phyloP scores from a whole-genome alignment of 2,888 invertebrate species.

The Parasteatoda lunata region DNA sequence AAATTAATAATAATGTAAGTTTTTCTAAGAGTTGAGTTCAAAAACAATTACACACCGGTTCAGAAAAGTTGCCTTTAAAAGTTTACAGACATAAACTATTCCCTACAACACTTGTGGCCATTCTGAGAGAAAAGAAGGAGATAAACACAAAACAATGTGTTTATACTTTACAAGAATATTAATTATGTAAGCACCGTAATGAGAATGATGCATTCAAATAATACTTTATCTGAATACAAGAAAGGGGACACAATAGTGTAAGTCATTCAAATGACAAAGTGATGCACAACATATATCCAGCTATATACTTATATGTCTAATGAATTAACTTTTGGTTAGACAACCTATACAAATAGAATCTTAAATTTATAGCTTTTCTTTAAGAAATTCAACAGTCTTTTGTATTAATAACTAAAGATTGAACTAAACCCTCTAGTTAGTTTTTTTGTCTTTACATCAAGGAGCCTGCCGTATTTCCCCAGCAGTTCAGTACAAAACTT shows the following conservation, averaged over 20 bases:
- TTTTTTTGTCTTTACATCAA: no score
- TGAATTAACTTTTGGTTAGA: not conserved
- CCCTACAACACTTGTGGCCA: not conserved
- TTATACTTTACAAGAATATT: conserved; percentile 3
- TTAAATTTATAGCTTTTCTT: not conserved
- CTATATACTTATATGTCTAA: conserved; percentile 13
- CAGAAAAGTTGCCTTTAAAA: not conserved
- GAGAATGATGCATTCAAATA: conserved; percentile 5
- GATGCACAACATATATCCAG: conserved; percentile 23
- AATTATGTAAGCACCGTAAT: not conserved
- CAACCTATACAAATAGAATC: not conserved
- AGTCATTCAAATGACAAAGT: not conserved
- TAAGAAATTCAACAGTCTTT: not conserved
- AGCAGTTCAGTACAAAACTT: no score
- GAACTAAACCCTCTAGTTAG: no score
- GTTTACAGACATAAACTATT: not conserved
- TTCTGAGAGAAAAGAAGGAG: not conserved
- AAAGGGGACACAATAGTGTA: not conserved
- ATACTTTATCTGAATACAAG: not conserved
- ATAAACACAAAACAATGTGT: not conserved
- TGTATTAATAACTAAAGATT: no score
- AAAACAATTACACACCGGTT: not conserved
- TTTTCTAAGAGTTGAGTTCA: not conserved
- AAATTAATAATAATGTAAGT: not conserved
- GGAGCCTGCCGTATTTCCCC: no score